phyloP scores from a whole-genome alignment of 2,888 invertebrate species.

The Nomada ferruginata region DNA sequence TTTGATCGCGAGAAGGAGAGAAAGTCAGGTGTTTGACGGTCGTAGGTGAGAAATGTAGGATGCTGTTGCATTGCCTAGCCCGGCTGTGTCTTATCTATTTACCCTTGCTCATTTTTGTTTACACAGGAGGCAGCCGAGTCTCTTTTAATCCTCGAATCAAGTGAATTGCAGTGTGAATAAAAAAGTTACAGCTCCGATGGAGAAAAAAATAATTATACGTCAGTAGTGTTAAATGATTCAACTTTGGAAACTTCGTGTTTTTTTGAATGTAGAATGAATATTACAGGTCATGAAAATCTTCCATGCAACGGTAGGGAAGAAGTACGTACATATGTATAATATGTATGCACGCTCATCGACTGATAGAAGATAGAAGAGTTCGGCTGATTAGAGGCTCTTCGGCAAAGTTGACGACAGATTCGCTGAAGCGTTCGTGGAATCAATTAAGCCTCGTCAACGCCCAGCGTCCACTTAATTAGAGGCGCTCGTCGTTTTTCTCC shows the following conservation, averaged over 20 bases:
- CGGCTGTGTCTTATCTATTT: background rate
- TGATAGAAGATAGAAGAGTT: background rate
- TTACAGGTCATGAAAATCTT: background rate
- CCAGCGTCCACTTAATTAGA: constrained; percentile 21
- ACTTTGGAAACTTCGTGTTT: too few species aligned
- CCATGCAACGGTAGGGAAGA: background rate
- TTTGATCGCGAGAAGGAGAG: constrained; percentile 34
- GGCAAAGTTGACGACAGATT: constrained; percentile 18
- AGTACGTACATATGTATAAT: background rate
- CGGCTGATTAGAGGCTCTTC: background rate
- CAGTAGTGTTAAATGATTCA: too few species aligned
- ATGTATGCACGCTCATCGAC: background rate
- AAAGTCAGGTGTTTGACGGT: constrained; percentile 33
- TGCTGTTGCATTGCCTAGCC: background rate
- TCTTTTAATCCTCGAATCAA: too few species aligned
- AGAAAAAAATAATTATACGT: too few species aligned
- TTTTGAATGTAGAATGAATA: too few species aligned
- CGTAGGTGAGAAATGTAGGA: background rate
- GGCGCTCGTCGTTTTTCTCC: constrained; percentile 11
- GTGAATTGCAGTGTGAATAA: too few species aligned
- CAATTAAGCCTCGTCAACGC: constrained; percentile 33
- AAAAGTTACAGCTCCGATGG: too few species aligned
- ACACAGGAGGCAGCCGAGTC: too few species aligned
- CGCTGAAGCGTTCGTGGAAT: constrained; percentile 16
- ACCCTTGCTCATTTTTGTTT: background rate